Conservation (phyloP, 2,113 vertebrate genomes). For the Nothocercus julius region DNA sequence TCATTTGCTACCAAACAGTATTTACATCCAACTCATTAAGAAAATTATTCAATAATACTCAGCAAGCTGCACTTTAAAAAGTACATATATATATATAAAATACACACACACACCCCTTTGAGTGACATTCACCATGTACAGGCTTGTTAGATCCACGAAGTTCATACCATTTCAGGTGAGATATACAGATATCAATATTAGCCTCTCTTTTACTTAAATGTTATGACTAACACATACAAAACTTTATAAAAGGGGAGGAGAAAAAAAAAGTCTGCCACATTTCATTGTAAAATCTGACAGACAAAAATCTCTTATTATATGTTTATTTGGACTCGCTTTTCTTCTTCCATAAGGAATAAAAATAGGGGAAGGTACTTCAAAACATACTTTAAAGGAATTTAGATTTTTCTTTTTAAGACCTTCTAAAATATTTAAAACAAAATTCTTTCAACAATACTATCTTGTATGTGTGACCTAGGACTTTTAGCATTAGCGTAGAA, state of each 20-base stretch:
- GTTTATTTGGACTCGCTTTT: neutral
- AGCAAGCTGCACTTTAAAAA: rapidly evolving
- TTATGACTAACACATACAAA: neutral
- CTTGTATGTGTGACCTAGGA: neutral
- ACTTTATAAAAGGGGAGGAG: neutral
- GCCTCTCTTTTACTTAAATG: neutral
- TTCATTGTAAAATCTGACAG: neutral
- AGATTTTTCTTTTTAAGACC: too few relatives aligned
- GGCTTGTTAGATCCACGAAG: neutral
- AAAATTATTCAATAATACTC: neutral
- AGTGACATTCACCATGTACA: neutral
- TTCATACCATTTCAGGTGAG: neutral
- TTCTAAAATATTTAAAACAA: neutral
- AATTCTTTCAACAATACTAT: neutral
- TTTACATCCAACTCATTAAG: neutral
- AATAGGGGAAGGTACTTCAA: neutral
- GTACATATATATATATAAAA: too few relatives aligned
- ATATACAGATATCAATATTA: neutral
- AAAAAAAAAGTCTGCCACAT: neutral
- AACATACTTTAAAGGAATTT: too few relatives aligned
- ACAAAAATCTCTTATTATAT: neutral
- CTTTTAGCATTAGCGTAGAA: neutral
- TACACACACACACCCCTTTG: too few relatives aligned
- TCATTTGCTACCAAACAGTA: neutral
- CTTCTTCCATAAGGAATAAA: neutral